Base-by-base conservation (phyloP, 2,113 vertebrate species). In the Mugil cephalus region DNA sequence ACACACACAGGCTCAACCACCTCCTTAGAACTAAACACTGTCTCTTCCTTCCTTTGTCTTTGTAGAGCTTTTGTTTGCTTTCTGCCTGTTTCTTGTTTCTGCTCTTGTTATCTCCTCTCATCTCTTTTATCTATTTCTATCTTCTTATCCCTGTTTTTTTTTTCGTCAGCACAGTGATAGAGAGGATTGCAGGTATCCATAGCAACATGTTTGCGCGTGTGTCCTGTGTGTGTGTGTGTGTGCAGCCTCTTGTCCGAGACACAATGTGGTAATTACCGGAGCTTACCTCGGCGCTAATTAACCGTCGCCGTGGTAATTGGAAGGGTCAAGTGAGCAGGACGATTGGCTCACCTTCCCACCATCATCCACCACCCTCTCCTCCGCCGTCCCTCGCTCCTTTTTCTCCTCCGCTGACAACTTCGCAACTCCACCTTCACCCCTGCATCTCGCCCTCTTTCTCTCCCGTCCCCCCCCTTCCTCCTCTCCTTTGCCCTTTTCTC, bases 211-310 rank as follows among this genome's bases (percentile, higher is more conserved):
- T 80, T 85, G 74, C n/a, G 46, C 10, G 52, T 61, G 53, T 74
- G 55, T 67, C 51, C 72, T 42, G 71, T 42, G 51, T 54, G 76
- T 55, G 64, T 70, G 70, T 66, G 80, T 77, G 82, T 82, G 87
- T 62, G 45, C 64, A 61, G 88, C 91, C 93, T 91, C 90, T 93
- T 89, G 93, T 92, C 91, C 88, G 54, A 92, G 88, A 90, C 90
- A 93, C 91, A 93, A 93, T 93, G 88, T 74, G 89, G 88, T 94
- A 93, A 94, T 94, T 93, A 93, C 92, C 80, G 46, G 87, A 91
- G 91, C 93, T 94, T 92, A 93, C 93, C 93, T 93, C 86, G 36
- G 84, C 21, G 82, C 92, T 94, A 94, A 93, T 94, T 94, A 94
- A 92, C 87, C 91, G 82, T 85, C 85, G 84, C 89, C 56, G 83